Evolutionary conservation across 2,888 invertebrate genomes (phyloP), one percentile per base, ranked within the genome.

Genomic region (Limenitis camilla): DNA sequence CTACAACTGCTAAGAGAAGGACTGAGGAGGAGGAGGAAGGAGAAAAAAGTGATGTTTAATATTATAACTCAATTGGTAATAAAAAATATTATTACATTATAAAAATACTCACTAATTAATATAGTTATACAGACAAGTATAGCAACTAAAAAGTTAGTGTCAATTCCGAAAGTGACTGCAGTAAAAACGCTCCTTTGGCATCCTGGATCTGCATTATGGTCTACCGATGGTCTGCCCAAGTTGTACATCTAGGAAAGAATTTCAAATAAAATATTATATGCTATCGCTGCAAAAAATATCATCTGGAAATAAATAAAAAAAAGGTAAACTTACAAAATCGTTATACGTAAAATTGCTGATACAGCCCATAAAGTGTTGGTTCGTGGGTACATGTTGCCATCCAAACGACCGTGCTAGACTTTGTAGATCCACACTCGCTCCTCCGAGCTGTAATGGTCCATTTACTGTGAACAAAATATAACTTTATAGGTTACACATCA

Each of bases 261-360:
- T n/a, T n/a, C n/a, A n/a, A 64, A 56, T 59, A 6, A 49, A 2
- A 30, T 4, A 48, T 7, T 0, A n/a, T 27, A 43, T 32, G 5
- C 19, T 32, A 19, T 32, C n/a, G 19, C 19, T 2, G 8, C 31
- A 8, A 40, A 29, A 40, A 40, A 30, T 47, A 40, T 30, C 35
- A 45, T 11, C 8, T 36, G 36, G 36, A 30, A 30, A 38, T 36
- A 45, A 36, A 19, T 31, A 39, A 46, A 39, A 53, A 40, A 48
- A 49, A 44, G 19, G 28, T 39, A 42, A 66, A 80, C 87, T 84
- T 72, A 91, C 91, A 75, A 86, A 90, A 61, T 91, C 91, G 69
- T 95, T 96, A 72, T 96, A 94, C 0, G 96, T 93, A 60, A 99
- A 90, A 77, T 98, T 97, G 62, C 94, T 92, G 61, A 99, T 92